Percentiles rank a stretch among this genome's conserved stretches.
Evolutionary conservation across 2,888 invertebrate species (phyloP).

Genomic region (Spisula subtruncata): DNA sequence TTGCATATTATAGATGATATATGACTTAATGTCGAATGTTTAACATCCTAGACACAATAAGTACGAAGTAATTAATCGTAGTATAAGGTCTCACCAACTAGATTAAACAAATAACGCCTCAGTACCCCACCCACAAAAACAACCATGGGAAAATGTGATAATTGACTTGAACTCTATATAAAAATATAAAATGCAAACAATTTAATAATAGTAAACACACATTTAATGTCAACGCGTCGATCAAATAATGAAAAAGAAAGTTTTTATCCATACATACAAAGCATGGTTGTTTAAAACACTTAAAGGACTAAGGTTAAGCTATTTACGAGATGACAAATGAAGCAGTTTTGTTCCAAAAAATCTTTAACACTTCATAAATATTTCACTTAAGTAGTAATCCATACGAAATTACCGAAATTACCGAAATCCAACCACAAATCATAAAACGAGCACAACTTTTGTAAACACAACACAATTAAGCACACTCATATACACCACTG

Average conservation of each 20-base stretch:
- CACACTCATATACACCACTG: neutral
- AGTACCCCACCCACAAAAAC: neutral
- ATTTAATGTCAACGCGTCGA: neutral
- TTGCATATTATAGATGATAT: neutral
- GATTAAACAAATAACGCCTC: neutral
- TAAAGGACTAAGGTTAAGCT: neutral
- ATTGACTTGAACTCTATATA: neutral
- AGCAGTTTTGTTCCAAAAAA: neutral
- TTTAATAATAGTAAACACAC: neutral
- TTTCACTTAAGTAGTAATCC: neutral
- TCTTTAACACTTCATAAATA: neutral
- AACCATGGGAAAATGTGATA: neutral
- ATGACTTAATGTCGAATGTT: neutral
- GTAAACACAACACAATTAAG: neutral
- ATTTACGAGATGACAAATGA: neutral
- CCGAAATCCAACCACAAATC: neutral
- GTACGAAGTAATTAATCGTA: neutral
- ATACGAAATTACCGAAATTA: neutral
- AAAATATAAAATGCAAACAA: neutral
- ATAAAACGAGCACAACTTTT: neutral
- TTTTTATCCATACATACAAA: neutral
- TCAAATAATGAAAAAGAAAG: neutral
- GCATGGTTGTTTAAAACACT: neutral
- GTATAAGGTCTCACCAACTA: neutral
- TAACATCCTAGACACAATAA: neutral